Base-by-base conservation (phyloP, 2,888 invertebrate genomes). In the Chironomus tentans region DNA sequence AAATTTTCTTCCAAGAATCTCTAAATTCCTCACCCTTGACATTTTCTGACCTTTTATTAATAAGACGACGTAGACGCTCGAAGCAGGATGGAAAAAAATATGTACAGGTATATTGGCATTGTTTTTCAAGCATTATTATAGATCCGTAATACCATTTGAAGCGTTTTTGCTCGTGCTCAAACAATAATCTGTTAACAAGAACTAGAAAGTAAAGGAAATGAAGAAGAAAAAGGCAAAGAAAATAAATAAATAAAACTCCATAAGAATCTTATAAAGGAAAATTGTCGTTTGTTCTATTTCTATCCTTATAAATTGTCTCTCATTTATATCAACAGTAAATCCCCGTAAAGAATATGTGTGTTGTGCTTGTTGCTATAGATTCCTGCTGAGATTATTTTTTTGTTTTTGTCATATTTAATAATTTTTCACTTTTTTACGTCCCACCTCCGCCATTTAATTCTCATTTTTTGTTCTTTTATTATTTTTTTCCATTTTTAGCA, bases 381-480 rank as follows among this genome's bases (percentile, higher is more conserved):
- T 56, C 71, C 28, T 56, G 65, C 65, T 46, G 73, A 61, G 62
- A 74, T 74, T 65, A 22, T 68, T 48, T 68, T 74, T 62, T 46
- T 74, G 68, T 65, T 68, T 74, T 68, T 74, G 74, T 74, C 68
- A 74, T 21, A 24, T 74, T 74, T 74, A 46, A 74, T 74, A 74
- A 74, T 68, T 68, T 74, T 68, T 74, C 74, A 68, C 62, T 65
- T 65, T 61, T 62, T n/a, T 24, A 0, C 12, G 18, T 50, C 56
- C 18, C 38, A 38, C 15, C 56, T 56, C 50, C 10, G 38, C 38
- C 10, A 0, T 38, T 10, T 38, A 38, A 38, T 38, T 38, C 10
- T 38, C 7, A 38, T 38, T 38, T 38, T 38, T 38, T 38, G 7
- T 38, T 1, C 1, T 38, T 2, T 10, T 38, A 10, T 38, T 0